Base-by-base conservation (phyloP, 2,888 invertebrate genomes). In the Polydrusus tereticollis region DNA sequence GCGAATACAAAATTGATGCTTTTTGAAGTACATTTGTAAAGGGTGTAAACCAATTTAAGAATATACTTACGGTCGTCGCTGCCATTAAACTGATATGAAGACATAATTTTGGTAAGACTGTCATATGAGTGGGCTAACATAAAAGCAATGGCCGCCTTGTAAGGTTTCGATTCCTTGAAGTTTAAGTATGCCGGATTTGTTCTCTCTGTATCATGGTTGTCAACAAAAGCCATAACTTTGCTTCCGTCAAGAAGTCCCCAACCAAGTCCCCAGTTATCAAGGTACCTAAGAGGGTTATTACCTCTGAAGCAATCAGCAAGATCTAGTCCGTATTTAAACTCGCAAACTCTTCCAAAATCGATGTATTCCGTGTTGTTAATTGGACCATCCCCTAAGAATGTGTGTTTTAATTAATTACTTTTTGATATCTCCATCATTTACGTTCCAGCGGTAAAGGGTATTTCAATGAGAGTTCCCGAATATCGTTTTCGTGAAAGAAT, bases 61-160 rank as follows among this genome's bases (percentile, higher is more conserved):
- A 36, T n/a, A 14, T 16, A 16, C 52, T 26, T 70, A 78, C 92
- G 92, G 74, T 75, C 65, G 78, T 90, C 89, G 8, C 86, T 87
- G 70, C 89, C 77, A 0, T 82, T 79, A 83, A 94, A 97, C 43
- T 82, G 86, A 80, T 89, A 96, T 76, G 95, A 94, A 81, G 95
- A 95, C 95, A 97, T 96, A 50, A 97, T 84, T 62, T 93, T 89
- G 0, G 94, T 90, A 71, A 89, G 86, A 10, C 94, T 94, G n/a
- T 94, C 94, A 76, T 93, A 94, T 0, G 93, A 91, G 88, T 93
- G 92, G 0, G 95, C 94, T 83, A 97, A 86, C 89, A 93, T 94
- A 84, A 95, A 96, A 0, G 93, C 94, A 0, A 90, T 90, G 0
- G 95, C 96, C 87, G 80, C 80, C 72, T 80, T 93, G 84, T 94